These are phyloP conservation scores for Arctocebus calabarensis DNA, from an alignment of 2,797 vertebrate species.

Conservation along the genomic window DNA sequence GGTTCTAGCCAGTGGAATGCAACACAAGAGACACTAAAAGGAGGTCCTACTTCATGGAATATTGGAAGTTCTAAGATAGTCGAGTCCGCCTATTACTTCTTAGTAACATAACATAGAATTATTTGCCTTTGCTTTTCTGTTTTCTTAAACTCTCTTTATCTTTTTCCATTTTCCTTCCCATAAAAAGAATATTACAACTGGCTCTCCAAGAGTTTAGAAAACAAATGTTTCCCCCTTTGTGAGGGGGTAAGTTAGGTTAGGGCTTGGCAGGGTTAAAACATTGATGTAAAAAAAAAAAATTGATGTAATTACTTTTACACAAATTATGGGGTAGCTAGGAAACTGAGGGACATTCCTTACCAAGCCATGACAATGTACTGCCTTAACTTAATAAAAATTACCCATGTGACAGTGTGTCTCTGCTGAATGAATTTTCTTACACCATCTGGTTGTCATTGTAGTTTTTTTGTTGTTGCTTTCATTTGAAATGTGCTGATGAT, in stretches of 20 bases:
- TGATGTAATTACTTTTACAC: conserved; percentile 60
- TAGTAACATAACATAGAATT: conserved; percentile 63
- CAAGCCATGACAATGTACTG: conserved; percentile 74
- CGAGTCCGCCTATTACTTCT: conserved; percentile 42
- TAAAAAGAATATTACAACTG: conserved; percentile 33
- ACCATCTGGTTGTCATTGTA: conserved; percentile 86
- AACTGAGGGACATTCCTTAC: conserved; percentile 74
- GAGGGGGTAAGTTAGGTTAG: neutral
- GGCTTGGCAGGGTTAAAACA: conserved; percentile 11
- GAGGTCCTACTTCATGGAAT: conserved; percentile 39
- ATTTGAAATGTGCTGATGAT: conserved; percentile 90
- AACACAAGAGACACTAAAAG: conserved; percentile 52
- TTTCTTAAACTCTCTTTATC: neutral
- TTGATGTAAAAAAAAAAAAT: conserved; percentile 41
- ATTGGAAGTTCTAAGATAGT: conserved; percentile 21
- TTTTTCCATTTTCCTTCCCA: conserved; percentile 2
- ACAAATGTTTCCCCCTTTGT: neutral
- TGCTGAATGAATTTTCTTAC: conserved; percentile 88
- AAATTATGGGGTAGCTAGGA: conserved; percentile 72
- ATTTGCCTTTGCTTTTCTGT: conserved; percentile 36
- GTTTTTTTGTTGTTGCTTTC: conserved; percentile 87
- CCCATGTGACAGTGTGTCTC: conserved; percentile 84
- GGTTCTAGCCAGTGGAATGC: neutral
- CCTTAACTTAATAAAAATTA: conserved; percentile 85
- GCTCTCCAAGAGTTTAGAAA: conserved; percentile 44